Evolutionary conservation across 1,140 invertebrate genomes (phyloP), one percentile per base, ranked within the genome.

Genomic region (Diorhabda carinulata): DNA sequence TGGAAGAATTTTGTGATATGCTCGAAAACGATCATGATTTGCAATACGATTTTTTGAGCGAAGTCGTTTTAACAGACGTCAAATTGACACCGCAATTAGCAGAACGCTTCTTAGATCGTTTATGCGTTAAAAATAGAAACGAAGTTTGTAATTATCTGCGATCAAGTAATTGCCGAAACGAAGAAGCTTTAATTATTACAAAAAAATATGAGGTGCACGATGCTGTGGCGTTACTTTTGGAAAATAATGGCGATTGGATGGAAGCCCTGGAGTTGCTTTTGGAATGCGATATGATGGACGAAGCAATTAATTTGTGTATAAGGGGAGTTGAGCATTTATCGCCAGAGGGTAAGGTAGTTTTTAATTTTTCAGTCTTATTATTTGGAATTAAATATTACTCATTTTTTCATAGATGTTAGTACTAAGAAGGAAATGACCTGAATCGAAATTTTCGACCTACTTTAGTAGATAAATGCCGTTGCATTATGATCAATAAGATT

Each of bases 21-120:
- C 42, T 79, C 58, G 71, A 77, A 40, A 64, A 78, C n/a, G 78
- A 85, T 73, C 75, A 82, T 42, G 73, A 82, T 7, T 75, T 86
- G 9, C 81, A 88, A 67, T 91, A 87, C 77, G 76, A 82, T 9
- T 85, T 92, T 74, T 75, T 92, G 42, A 84, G 86, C 71, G 86
- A 87, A 60, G 79, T 92, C 8, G 87, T 88, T 77, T 81, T 84
- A 40, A 82, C 84, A 57, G 80, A 85, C 69, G 69, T 83, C 0
- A 80, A 85, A 64, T 74, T 91, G 43, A 83, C 85, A 8, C 76
- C 84, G 2, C 75, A 80, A 56, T 80, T 88, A 41, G 80, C 87
- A 10, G 89, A 91, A 76, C 82, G 81, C 68, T 88, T 90, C 76
- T 84, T 94, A 60, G 84, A 88, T 62, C 81, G 93, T 3, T 86